Evolutionary conservation across 2,113 vertebrate genomes (phyloP), one percentile per base, ranked within the genome.

Genomic region (Misgurnus mizolepis): DNA sequence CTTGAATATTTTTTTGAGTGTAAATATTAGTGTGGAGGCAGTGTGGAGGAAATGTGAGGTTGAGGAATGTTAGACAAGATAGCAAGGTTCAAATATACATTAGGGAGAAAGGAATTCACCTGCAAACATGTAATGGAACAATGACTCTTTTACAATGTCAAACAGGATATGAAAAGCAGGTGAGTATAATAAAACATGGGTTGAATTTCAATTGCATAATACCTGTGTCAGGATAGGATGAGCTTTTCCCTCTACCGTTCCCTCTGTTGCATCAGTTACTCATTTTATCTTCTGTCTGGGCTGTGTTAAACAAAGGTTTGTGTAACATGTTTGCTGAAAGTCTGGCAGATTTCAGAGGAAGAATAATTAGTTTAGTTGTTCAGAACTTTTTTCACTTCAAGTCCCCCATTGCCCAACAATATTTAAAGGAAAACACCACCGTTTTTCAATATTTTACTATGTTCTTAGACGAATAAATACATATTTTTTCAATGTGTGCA

Each of bases 91-190:
- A 45, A 45, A 67, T 4, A 50, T 50, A 2, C 10, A 50, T 8
- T 47, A 41, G 11, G 8, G 41, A 67, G 10, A 47, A 45, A 67
- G 7, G 66, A 11, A 47, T 22, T n/a, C n/a, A 27, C 18, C 34
- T 27, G 39, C 34, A 65, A 41, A 55, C 15, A 70, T 55, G 4
- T 5, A 70, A 70, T 0, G 34, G 14, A 70, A 70, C 68, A 55
- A 17, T 70, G 49, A 53, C 7, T 6, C 45, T 49, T 22, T 2
- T 50, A 27, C 27, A 49, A 18, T 68, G 27, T 14, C 67, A 68
- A 49, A 68, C 67, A 14, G 11, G n/a, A 49, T 12, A 68, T 68
- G 67, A 18, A 68, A 53, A 70, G 39, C 47, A 17, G 68, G 49
- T 70, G 68, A 27, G 67, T 14, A 53, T 53, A 27, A 34, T 14